These are phyloP conservation scores for Agraylea sexmaculata DNA, from an alignment of 1,140 invertebrate species.

Conservation along the genomic window DNA sequence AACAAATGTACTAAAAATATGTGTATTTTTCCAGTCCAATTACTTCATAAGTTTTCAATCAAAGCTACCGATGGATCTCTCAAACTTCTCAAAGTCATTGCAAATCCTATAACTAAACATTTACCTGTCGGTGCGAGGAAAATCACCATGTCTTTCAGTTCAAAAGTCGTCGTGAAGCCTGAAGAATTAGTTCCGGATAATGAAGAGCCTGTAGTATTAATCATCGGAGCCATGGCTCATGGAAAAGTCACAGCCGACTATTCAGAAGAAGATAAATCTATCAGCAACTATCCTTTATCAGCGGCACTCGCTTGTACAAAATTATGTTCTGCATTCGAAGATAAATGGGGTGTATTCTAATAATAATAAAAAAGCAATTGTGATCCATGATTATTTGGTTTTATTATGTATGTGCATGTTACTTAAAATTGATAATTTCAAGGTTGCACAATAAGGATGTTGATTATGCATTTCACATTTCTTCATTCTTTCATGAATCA, in stretches of 20 bases:
- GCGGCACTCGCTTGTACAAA: constrained; percentile 94
- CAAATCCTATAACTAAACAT: constrained; percentile 92
- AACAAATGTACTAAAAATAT: constrained; percentile 12
- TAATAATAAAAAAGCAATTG: background rate
- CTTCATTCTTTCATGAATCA: too few relatives aligned
- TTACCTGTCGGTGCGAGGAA: constrained; percentile 92
- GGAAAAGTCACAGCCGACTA: constrained; percentile 88
- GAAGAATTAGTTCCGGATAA: constrained; percentile 66
- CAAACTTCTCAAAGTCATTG: constrained; percentile 93
- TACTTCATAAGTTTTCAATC: constrained; percentile 89
- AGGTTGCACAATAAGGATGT: too few relatives aligned
- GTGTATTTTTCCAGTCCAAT: constrained; percentile 65
- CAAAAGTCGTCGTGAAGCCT: constrained; percentile 64
- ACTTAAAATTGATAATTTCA: too few relatives aligned
- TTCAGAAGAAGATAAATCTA: constrained; percentile 79
- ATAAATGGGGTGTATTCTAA: constrained; percentile 81
- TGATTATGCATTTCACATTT: too few relatives aligned
- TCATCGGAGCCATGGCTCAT: constrained; percentile 95
- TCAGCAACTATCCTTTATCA: constrained; percentile 93
- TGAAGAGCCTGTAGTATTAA: constrained; percentile 77
- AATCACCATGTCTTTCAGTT: constrained; percentile 81
- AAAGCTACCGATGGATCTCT: constrained; percentile 78
- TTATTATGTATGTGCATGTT: background rate
- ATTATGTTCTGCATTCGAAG: constrained; percentile 94
- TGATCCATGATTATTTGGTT: background rate